A percentile compares a stretch with the other conserved stretches of the same genome.
Conservation (phyloP, 2,113 vertebrate species). For the Polyodon spathula region DNA sequence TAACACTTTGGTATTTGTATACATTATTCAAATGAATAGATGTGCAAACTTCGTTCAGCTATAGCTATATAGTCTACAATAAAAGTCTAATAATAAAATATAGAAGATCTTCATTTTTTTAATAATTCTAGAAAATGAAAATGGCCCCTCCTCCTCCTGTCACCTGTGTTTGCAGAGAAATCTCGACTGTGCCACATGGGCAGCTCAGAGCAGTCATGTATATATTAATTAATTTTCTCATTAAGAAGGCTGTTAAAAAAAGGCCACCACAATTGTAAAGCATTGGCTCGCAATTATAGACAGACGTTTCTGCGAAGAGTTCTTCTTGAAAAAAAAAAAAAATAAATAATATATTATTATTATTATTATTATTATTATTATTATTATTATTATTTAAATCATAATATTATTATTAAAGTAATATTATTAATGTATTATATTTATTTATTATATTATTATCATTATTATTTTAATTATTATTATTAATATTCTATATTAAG, state of each 20-base stretch:
- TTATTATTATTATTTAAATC: background rate
- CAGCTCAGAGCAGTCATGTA: conserved; percentile 16
- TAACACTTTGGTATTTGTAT: too few species aligned
- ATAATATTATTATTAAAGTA: background rate
- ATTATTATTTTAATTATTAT: too few species aligned
- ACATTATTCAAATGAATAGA: too few species aligned
- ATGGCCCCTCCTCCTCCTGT: background rate
- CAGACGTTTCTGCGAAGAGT: background rate
- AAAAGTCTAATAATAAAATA: too few species aligned
- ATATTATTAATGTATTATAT: too few species aligned
- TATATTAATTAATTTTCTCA: conserved; percentile 39
- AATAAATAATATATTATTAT: conserved; percentile 4
- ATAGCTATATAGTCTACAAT: too few species aligned
- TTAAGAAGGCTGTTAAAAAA: conserved; percentile 26
- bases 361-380: conserved; percentile 1
- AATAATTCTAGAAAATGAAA: too few species aligned
- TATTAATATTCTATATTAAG: too few species aligned
- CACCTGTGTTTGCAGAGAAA: background rate
- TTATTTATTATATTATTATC: too few species aligned
- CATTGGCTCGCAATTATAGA: conserved; percentile 10
- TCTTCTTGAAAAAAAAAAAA: background rate
- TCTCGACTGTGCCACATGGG: conserved; percentile 8
- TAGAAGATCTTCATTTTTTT: too few species aligned
- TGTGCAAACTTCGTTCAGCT: too few species aligned
- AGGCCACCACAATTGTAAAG: conserved; percentile 11